Conservation (phyloP, 2,113 vertebrate genomes). For the Apaloderma vittatum region DNA sequence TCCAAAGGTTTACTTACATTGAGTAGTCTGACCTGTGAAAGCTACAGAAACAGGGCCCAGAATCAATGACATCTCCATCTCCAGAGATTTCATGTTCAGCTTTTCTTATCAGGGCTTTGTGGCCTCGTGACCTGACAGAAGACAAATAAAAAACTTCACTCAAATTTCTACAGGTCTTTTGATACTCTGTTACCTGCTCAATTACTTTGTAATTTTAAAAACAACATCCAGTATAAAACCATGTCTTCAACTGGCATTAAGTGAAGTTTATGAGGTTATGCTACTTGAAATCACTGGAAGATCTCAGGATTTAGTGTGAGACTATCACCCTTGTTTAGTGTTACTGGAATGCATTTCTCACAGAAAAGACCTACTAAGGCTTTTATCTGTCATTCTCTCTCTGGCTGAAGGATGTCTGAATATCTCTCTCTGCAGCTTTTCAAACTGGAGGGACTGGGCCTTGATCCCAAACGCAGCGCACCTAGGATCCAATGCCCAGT, state of each 20-base stretch:
- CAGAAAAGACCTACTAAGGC: background rate
- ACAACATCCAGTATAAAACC: background rate
- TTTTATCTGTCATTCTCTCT: background rate
- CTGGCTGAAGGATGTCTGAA: background rate
- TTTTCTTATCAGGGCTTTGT: background rate
- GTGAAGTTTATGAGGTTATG: background rate
- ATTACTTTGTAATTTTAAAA: background rate
- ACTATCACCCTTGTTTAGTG: background rate
- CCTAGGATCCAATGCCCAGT: accelerated
- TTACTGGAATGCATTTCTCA: background rate
- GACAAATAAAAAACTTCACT: background rate
- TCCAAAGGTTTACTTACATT: background rate
- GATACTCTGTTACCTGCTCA: background rate
- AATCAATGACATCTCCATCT: background rate
- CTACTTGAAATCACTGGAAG: background rate
- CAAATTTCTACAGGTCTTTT: background rate
- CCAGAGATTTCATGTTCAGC: background rate
- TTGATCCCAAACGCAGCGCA: background rate
- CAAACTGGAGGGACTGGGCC: background rate
- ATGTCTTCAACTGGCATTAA: background rate
- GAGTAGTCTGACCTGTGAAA: background rate
- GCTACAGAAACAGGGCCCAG: background rate
- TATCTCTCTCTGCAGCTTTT: background rate
- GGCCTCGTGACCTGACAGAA: background rate
- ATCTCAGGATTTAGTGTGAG: background rate